A percentile compares a stretch with the other conserved stretches of the same genome.
Evolutionary conservation across 2,888 invertebrate species (phyloP).

Genomic region (Chromoteleia sp.): DNA sequence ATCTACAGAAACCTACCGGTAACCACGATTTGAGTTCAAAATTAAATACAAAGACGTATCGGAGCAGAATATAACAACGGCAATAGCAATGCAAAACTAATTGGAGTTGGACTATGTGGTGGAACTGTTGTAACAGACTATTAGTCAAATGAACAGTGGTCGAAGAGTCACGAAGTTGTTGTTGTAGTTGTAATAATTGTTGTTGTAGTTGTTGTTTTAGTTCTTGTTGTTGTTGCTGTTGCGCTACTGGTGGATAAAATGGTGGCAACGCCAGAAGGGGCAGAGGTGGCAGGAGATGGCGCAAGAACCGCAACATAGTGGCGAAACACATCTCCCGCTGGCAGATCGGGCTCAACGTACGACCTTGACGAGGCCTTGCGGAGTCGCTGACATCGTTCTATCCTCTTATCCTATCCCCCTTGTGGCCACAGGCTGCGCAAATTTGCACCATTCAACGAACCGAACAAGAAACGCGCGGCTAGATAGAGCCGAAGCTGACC

Average conservation of each 20-base stretch:
- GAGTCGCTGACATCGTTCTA: conserved; percentile 83
- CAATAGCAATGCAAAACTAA: background rate
- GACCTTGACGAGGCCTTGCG: conserved; percentile 84
- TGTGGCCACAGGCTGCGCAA: conserved; percentile 50
- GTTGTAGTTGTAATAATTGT: too few species aligned
- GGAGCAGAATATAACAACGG: too few species aligned
- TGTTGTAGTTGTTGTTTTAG: too few species aligned
- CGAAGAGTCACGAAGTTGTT: conserved; percentile 64
- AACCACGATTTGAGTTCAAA: too few species aligned
- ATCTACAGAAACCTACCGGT: too few species aligned
- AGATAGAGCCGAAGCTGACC: conserved; percentile 56
- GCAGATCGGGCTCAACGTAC: conserved; percentile 82
- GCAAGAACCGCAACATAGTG: conserved; percentile 71
- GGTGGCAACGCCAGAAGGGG: conserved; percentile 56
- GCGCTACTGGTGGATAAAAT: conserved; percentile 65
- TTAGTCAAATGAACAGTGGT: conserved; percentile 37
- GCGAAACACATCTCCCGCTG: conserved; percentile 75
- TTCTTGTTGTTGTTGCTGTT: conserved; percentile 56
- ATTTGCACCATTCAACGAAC: conserved; percentile 61
- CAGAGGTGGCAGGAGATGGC: conserved; percentile 70
- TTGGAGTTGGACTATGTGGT: background rate
- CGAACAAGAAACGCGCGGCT: conserved; percentile 58
- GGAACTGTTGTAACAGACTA: conserved; percentile 23
- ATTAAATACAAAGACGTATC: too few species aligned
- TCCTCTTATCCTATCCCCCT: conserved; percentile 65